Conservation (phyloP, 2,888 invertebrate species). For the Lucinisca nassula region DNA sequence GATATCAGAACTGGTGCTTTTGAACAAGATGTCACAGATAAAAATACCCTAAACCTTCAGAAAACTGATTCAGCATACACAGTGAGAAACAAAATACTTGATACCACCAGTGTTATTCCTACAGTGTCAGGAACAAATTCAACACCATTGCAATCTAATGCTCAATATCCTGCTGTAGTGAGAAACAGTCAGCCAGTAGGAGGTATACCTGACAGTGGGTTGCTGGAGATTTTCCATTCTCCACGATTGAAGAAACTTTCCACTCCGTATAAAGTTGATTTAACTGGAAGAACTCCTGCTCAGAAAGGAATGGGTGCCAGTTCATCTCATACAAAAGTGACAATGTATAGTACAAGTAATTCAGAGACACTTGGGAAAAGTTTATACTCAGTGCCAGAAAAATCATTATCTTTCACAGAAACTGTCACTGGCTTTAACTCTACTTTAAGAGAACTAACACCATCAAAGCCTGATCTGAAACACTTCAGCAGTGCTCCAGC, state of each 20-base stretch:
- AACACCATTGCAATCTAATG: no score
- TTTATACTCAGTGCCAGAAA: neutral
- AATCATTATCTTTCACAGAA: neutral
- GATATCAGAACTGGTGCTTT: neutral
- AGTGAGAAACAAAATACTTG: neutral
- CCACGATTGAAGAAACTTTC: neutral
- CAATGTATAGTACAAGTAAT: neutral
- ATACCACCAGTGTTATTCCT: neutral
- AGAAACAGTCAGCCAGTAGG: neutral
- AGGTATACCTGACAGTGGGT: neutral
- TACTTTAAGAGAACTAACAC: neutral
- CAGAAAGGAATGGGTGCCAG: neutral
- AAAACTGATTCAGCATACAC: neutral
- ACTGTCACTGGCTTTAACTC: no score
- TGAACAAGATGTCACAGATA: neutral
- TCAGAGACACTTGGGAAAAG: neutral
- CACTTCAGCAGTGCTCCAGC: neutral
- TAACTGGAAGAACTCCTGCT: neutral
- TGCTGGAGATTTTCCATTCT: neutral
- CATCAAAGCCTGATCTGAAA: neutral
- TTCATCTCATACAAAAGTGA: neutral
- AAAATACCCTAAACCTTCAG: neutral
- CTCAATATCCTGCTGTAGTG: neutral
- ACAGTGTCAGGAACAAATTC: neutral
- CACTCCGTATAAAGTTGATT: neutral